Base-by-base conservation (phyloP, 2,797 vertebrate genomes). In the Pipistrellus kuhlii region DNA sequence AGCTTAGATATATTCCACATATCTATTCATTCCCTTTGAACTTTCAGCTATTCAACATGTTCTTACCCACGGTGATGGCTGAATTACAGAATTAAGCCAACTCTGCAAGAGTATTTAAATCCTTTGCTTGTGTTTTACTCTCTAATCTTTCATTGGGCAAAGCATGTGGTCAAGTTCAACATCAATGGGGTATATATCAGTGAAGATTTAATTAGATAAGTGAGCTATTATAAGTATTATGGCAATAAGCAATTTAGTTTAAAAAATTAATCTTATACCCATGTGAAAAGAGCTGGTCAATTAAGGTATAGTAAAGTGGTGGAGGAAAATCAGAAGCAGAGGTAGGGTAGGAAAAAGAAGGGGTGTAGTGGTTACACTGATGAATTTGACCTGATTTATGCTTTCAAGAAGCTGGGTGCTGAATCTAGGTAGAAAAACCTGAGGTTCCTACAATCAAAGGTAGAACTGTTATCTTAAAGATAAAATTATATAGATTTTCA, bases 281-380 rank as follows among this genome's bases (percentile, higher is more conserved):
- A 0, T 6, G 3, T 85, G 20, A 44, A 35, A 92, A 53, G 75
- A 71, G 8, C 55, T 76, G 62, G 14, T 73, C 32, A 38, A 5
- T 48, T 59, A 94, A 69, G 21, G 2, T 68, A 66, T 90, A 32
- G 41, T 48, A 8, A 73, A 46, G 18, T 18, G 18, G 10, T 20
- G 7, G 12, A 66, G 1, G 11, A 5, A 9, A 25, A 18, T 87
- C 76, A 62, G 64, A 77, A 59, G 25, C 17, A 55, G 21, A 5
- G 9, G 15, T 20, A 6, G 23, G 17, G 2, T 3, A 3, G 18
- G 17, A 20, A 30, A 62, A 1, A 3, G 8, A 8, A 0, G n/a
- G 13, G 30, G 4, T 11, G 5, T 2, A 0, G 2, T 11, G 30
- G 11, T 71, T 86, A 27, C 1, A 27, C 7, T 30, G 44, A 23